Base-by-base conservation (phyloP, 2,797 vertebrate species). In the Chaetophractus vellerosus region DNA sequence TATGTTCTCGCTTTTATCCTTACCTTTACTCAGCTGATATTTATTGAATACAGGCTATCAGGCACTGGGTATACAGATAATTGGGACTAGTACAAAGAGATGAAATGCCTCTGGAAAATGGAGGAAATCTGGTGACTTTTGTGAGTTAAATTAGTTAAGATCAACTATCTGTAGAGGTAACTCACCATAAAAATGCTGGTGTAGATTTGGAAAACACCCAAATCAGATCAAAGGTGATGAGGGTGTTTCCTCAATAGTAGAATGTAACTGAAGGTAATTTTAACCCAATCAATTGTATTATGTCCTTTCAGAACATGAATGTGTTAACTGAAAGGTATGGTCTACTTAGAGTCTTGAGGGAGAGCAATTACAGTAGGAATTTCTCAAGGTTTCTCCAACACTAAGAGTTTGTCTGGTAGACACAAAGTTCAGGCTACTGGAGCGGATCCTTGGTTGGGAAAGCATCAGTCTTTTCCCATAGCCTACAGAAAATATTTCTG, bases 61-160 rank as follows among this genome's bases (percentile, higher is more conserved):
- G 31, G 24, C 33, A 57, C 14, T 23, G 74, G 28, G 28, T 50
- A 52, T 83, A 59, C 33, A 69, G 26, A 59, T 91, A 11, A 52
- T 9, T 88, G 52, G 71, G 19, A 79, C 36, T 50, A 55, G 26
- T 52, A 18, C 63, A 23, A 55, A 74, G 33, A 71, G 6, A 64
- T 52, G 38, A 68, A 64, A 74, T 81, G 68, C 8, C 31, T 76
- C 88, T 80, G 64, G 81, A 69, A 93, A 83, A 81, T 68, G 64
- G 41, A 93, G 28, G 63, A 52, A 52, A 76, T 55, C 19, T 96
- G 50, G 24, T 79, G 9, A 92, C 61, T 28, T 79, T 26, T 76
- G 61, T 9, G 9, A 96, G 55, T 80, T 92, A 59, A 93, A 76
- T 66, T n/a, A 68, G 48, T 52, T 91, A 79, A 24, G 52, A 41